A percentile compares a stretch with the other conserved stretches of the same genome.
These are phyloP conservation scores for Gadopsis marmoratus DNA, from an alignment of 2,797 vertebrate genomes.

Conservation along the genomic window DNA sequence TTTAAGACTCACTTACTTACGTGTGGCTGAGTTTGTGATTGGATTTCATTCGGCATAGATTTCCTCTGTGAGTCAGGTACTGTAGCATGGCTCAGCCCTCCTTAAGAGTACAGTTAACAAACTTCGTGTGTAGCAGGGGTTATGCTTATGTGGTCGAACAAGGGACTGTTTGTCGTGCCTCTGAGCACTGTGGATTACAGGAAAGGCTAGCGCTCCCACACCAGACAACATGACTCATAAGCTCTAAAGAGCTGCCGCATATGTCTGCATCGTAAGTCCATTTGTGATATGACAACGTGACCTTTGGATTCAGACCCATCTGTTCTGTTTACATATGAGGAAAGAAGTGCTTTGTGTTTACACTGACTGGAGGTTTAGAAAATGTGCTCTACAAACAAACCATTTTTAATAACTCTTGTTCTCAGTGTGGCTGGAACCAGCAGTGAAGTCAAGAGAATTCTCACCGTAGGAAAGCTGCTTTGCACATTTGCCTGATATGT, in stretches of 20 bases:
- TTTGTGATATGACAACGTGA: slow-evolving; percentile 78
- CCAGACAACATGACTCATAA: slow-evolving; percentile 81
- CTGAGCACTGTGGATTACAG: slow-evolving; percentile 82
- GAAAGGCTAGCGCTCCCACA: slow-evolving; percentile 82
- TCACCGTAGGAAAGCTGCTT: neutral
- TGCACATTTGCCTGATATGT: neutral
- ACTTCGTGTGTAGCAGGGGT: slow-evolving; percentile 85
- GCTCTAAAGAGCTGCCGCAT: slow-evolving; percentile 75
- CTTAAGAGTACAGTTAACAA: slow-evolving; percentile 89
- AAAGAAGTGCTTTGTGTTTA: slow-evolving; percentile 37
- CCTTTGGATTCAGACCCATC: slow-evolving; percentile 77
- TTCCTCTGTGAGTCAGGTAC: slow-evolving; percentile 89
- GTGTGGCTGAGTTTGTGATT: slow-evolving; percentile 88
- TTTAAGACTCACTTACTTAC: slow-evolving; percentile 6
- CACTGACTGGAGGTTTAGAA: slow-evolving; percentile 35
- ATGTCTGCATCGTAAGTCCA: slow-evolving; percentile 74
- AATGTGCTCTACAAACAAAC: slow-evolving; percentile 36
- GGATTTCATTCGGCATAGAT: slow-evolving; percentile 88
- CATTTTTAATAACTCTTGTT: slow-evolving; percentile 19
- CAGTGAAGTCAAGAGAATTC: neutral
- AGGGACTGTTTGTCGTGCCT: slow-evolving; percentile 76
- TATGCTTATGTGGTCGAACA: slow-evolving; percentile 83
- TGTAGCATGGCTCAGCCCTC: slow-evolving; percentile 85
- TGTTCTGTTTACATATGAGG: slow-evolving; percentile 66
- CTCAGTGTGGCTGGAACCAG: slow-evolving; percentile 3